Base-by-base conservation (phyloP, 1,140 invertebrate genomes). In the Pseudobourletiella spinata region DNA sequence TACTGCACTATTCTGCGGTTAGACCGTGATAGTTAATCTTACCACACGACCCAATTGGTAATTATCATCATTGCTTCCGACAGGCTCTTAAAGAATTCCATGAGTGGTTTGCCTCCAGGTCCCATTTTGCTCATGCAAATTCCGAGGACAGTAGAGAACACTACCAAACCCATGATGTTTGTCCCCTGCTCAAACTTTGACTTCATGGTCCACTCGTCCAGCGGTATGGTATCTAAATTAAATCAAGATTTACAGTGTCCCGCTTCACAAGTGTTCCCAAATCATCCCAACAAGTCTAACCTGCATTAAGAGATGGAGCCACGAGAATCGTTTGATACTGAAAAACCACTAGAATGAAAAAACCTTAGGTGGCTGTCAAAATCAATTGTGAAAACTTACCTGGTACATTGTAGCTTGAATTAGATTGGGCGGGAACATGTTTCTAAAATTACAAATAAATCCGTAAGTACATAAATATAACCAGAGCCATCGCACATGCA, bases 401-500 rank as follows among this genome's bases (percentile, higher is more conserved):
- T 89, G 85, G 18, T 78, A 76, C 57, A 89, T 80, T 56, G 86
- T 85, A 0, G 91, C 89, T 76, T 93, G 85, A 35, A 92, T 81
- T 29, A 96, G 79, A 78, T 95, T 96, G 44, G 89, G 86, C 15
- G 92, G 91, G 72, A 95, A 93, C 71, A 95, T 81, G 72, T 95
- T 96, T 76, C 91, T 92, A 79, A 61, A 84, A 83, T n/a, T n/a
- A n/a, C n/a, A n/a, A n/a, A n/a, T n/a, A n/a, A n/a, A n/a, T n/a
- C n/a, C n/a, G n/a, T n/a, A n/a, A n/a, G n/a, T n/a, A n/a, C n/a
- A n/a, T n/a, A n/a, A n/a, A n/a, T n/a, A n/a, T n/a, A n/a, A n/a
- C n/a, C n/a, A n/a, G n/a, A n/a, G n/a, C n/a, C n/a, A n/a, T n/a
- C n/a, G n/a, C n/a, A n/a, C n/a, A n/a, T n/a, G n/a, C n/a, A n/a